phyloP scores from a whole-genome alignment of 2,888 invertebrate species.

The Pocota personata region DNA sequence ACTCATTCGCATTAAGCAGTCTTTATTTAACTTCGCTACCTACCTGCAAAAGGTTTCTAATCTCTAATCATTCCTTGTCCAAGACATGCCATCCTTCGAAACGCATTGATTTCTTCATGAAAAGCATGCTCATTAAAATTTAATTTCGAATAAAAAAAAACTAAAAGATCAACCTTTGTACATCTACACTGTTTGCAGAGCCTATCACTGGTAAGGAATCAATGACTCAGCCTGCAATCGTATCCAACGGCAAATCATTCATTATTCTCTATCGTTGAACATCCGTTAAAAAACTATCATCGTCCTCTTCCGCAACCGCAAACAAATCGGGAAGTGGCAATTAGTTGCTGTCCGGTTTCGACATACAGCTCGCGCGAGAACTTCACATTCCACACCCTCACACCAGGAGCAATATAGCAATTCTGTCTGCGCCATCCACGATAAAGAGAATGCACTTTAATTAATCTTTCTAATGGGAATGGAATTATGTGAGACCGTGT shows the following conservation, averaged over 20 bases:
- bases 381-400: constrained; percentile 13
- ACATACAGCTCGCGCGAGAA: constrained; percentile 28
- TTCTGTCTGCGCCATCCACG: constrained; percentile 39
- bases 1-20: no score
- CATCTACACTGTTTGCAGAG: no score
- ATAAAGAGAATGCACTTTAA: constrained; percentile 65
- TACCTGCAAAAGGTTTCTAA: no score
- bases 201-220: neutral
- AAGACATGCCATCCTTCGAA: no score
- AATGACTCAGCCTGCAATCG: neutral
- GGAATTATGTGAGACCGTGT: constrained; percentile 42
- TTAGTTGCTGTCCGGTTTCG: constrained; percentile 59
- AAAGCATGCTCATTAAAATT: no score
- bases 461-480: constrained; percentile 62
- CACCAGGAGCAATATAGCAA: neutral
- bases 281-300: neutral
- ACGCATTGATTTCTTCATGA: no score
- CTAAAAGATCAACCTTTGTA: no score
- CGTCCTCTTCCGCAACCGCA: constrained; percentile 1
- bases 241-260: constrained; percentile 16
- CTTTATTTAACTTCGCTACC: no score
- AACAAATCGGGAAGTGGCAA: constrained; percentile 51
- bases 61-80: no score
- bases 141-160: no score
- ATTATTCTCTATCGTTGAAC: constrained; percentile 22